phyloP scores from a whole-genome alignment of 2,797 vertebrate species.

The Hemitrygon akajei region DNA sequence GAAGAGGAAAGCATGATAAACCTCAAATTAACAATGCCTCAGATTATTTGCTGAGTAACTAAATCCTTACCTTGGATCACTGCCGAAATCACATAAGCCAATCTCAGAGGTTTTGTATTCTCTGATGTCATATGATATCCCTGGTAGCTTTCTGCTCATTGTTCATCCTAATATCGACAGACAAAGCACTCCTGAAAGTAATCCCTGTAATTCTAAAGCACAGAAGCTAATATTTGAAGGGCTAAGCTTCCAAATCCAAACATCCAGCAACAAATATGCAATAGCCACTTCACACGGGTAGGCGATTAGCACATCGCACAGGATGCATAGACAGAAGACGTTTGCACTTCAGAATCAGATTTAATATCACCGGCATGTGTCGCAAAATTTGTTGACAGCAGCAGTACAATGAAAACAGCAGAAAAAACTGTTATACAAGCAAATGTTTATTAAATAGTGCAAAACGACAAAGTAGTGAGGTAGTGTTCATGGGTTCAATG shows the following conservation, averaged over 20 bases:
- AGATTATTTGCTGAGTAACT: neutral
- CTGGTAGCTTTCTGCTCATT: neutral
- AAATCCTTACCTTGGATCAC: neutral
- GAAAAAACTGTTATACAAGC: too few species aligned
- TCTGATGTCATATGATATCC: neutral
- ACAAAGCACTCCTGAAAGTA: neutral
- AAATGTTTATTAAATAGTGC: too few species aligned
- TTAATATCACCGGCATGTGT: too few species aligned
- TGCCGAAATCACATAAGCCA: neutral
- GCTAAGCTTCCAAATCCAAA: neutral
- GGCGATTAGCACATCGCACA: neutral
- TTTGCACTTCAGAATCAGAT: neutral
- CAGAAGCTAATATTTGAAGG: neutral
- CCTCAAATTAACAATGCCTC: neutral
- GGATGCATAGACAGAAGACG: neutral
- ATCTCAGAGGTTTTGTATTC: neutral
- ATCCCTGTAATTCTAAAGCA: neutral
- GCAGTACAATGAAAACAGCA: too few species aligned
- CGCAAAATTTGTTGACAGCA: too few species aligned
- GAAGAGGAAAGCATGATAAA: neutral
- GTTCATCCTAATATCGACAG: neutral
- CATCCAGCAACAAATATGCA: neutral
- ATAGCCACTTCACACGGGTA: neutral
- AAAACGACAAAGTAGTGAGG: too few species aligned
- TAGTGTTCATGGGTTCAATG: too few species aligned